Percentiles rank a stretch among this genome's conserved stretches.
Evolutionary conservation across 2,113 vertebrate species (phyloP).

Genomic region (Podarcis muralis): DNA sequence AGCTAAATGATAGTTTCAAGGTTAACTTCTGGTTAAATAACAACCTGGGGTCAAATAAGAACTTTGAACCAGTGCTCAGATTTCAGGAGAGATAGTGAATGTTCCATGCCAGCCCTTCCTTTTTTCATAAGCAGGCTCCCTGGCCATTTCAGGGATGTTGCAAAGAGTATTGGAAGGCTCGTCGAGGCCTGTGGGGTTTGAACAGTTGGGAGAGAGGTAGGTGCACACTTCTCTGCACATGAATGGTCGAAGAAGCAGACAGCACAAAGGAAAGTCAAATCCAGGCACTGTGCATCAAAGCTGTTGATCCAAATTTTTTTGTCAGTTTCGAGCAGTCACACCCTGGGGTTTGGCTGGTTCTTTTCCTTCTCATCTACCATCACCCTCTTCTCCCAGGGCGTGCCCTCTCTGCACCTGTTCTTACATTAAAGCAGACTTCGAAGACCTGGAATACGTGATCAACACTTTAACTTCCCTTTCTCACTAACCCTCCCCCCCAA

Average conservation of each 20-base stretch:
- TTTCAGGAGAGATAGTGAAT: background rate
- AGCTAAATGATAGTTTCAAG: background rate
- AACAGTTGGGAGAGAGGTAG: background rate
- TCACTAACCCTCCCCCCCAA: background rate
- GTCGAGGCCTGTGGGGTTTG: background rate
- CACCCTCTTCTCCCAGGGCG: background rate
- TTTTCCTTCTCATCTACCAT: background rate
- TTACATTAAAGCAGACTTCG: background rate
- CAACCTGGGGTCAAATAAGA: background rate
- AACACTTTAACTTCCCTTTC: background rate
- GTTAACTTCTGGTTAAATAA: background rate
- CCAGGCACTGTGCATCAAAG: conserved; percentile 4
- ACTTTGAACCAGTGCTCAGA: background rate
- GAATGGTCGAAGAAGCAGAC: background rate
- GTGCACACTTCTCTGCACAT: conserved; percentile 7
- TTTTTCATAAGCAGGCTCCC: background rate
- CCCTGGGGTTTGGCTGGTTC: background rate
- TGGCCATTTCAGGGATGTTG: background rate
- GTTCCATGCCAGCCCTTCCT: background rate
- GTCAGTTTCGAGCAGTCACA: background rate
- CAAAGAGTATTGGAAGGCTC: background rate
- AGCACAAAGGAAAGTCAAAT: conserved; percentile 5
- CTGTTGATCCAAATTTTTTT: background rate
- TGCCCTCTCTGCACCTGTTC: background rate
- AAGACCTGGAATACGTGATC: background rate